Evolutionary conservation across 2,113 vertebrate species (phyloP).

Genomic region (Ranitomeya imitator): DNA sequence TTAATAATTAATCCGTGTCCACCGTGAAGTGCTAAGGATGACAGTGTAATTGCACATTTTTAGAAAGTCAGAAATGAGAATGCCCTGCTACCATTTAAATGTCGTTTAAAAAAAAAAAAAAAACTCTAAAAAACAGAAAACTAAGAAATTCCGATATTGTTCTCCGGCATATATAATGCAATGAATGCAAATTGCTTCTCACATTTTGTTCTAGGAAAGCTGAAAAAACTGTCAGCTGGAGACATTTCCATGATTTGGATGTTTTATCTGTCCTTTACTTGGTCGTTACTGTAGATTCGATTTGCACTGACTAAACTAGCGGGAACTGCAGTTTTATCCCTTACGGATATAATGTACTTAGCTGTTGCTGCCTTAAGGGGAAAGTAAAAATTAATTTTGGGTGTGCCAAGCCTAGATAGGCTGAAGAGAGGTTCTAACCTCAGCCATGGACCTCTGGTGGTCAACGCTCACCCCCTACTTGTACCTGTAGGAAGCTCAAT

Average conservation of each 20-base stretch:
- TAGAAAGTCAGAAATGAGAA: slow-evolving; percentile 75
- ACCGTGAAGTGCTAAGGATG: slow-evolving; percentile 86
- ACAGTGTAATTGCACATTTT: slow-evolving; percentile 85
- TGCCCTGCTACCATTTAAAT: slow-evolving; percentile 79
- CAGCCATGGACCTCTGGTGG: background rate
- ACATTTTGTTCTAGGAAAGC: slow-evolving; percentile 50
- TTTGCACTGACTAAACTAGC: background rate
- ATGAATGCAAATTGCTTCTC: slow-evolving; percentile 64
- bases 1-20: slow-evolving; percentile 95
- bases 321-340: background rate
- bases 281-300: background rate
- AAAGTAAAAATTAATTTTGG: background rate
- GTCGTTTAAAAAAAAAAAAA: slow-evolving; percentile 75
- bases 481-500: background rate
- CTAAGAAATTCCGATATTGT: slow-evolving; percentile 65
- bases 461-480: background rate
- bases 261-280: slow-evolving; percentile 14
- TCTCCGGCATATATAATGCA: slow-evolving; percentile 62
- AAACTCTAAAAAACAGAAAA: slow-evolving; percentile 72
- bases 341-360: background rate
- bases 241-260: slow-evolving; percentile 32
- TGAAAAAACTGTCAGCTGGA: slow-evolving; percentile 64
- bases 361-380: background rate
- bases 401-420: background rate
- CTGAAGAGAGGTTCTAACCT: background rate